A percentile compares a stretch with the other conserved stretches of the same genome.
These are phyloP conservation scores for Drosophila ananassae DNA, from an alignment of 1,140 invertebrate species.

Conservation along the genomic window DNA sequence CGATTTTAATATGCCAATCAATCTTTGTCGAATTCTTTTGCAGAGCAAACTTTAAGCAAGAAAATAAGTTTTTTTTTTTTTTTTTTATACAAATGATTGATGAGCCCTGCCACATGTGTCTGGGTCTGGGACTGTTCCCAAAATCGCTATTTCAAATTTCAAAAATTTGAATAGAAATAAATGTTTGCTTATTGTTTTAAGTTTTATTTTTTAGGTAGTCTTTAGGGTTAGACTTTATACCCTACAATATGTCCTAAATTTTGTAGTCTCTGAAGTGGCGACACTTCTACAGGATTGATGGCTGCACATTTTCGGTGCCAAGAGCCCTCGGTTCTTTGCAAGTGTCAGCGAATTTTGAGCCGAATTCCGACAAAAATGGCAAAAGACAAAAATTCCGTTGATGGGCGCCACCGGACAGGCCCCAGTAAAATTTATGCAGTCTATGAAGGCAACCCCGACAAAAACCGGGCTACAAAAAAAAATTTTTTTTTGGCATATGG, in stretches of 20 bases:
- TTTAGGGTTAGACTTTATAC: too few species aligned
- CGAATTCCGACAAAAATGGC: conserved; percentile 17
- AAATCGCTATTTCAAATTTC: conserved; percentile 48
- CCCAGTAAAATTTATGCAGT: conserved; percentile 69
- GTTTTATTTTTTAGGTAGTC: not conserved
- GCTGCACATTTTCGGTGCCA: conserved; percentile 41
- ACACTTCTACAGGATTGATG: conserved; percentile 64
- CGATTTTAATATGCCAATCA: conserved; percentile 65
- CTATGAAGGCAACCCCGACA: conserved; percentile 9
- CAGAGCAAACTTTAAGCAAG: conserved; percentile 63
- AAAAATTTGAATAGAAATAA: conserved; percentile 57
- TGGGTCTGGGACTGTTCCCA: not conserved
- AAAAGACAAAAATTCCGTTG: conserved; percentile 49
- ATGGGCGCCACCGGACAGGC: conserved; percentile 69
- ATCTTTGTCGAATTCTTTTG: conserved; percentile 63
- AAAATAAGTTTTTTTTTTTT: conserved; percentile 72
- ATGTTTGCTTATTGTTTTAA: conserved; percentile 21
- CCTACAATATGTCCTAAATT: too few species aligned
- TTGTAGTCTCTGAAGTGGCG: conserved; percentile 30
- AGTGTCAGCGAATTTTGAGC: conserved; percentile 40
- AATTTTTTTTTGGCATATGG: conserved; percentile 51
- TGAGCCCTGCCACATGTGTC: conserved; percentile 52
- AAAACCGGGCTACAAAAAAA: conserved; percentile 24
- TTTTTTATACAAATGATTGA: conserved; percentile 72
- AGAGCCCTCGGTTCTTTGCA: conserved; percentile 15